Conservation (phyloP, 1,140 invertebrate genomes). For the Cydia pomonella region DNA sequence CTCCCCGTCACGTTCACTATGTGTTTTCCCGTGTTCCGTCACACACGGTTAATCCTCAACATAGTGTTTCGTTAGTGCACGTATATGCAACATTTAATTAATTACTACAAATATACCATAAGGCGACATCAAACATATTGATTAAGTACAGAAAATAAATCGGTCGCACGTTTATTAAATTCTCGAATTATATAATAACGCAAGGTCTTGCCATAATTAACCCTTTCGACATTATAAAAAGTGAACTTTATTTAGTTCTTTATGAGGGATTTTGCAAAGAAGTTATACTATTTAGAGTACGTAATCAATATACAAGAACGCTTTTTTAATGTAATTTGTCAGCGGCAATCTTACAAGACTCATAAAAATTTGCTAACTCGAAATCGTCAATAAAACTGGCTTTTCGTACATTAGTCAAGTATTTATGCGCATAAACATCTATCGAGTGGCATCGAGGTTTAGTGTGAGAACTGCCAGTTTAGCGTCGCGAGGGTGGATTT, state of each 20-base stretch:
- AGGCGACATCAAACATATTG: neutral
- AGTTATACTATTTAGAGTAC: too few species aligned
- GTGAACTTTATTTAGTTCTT: too few species aligned
- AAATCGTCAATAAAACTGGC: slow-evolving; percentile 20
- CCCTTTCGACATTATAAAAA: too few species aligned
- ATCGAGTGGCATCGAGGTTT: slow-evolving; percentile 25
- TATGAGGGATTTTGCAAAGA: too few species aligned
- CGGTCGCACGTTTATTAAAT: too few species aligned
- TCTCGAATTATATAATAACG: too few species aligned
- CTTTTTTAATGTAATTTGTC: neutral
- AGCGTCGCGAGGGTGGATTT: slow-evolving; percentile 62
- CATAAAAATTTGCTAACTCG: slow-evolving; percentile 21
- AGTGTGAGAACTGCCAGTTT: slow-evolving; percentile 44
- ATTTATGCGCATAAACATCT: slow-evolving; percentile 28
- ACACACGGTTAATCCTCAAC: slow-evolving; percentile 41
- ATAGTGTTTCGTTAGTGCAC: slow-evolving; percentile 34
- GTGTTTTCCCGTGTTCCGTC: slow-evolving; percentile 30
- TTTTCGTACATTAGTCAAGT: slow-evolving; percentile 21
- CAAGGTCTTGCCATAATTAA: too few species aligned
- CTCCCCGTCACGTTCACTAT: slow-evolving; percentile 2
- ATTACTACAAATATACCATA: neutral
- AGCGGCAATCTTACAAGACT: slow-evolving; percentile 15
- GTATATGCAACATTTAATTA: neutral
- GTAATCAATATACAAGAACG: too few species aligned
- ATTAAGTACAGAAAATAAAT: too few species aligned